These are phyloP conservation scores for Apeltes quadracus DNA, from an alignment of 2,113 vertebrate genomes.

Conservation along the genomic window DNA sequence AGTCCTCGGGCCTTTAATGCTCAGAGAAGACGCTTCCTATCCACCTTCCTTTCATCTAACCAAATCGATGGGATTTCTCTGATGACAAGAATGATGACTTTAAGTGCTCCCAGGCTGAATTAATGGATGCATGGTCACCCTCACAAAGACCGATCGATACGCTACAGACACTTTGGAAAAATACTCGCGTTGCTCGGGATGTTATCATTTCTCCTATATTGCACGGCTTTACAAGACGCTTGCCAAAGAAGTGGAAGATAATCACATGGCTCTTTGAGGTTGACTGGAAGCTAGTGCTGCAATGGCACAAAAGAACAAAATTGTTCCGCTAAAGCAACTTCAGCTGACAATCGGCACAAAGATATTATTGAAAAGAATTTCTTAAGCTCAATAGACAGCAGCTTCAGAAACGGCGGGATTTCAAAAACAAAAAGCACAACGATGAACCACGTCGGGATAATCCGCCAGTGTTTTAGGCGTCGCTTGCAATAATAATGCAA, in stretches of 20 bases:
- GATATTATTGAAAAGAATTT: slow-evolving; percentile 24
- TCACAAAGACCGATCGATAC: slow-evolving; percentile 65
- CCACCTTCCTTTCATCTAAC: slow-evolving; percentile 56
- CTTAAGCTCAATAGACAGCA: slow-evolving; percentile 14
- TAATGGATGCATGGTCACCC: slow-evolving; percentile 37
- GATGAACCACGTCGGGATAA: slow-evolving; percentile 34
- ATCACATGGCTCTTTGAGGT: slow-evolving; percentile 6
- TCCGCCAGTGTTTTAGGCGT: slow-evolving; percentile 32
- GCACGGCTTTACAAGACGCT: slow-evolving; percentile 5
- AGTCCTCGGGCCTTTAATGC: slow-evolving; percentile 54
- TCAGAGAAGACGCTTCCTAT: slow-evolving; percentile 13
- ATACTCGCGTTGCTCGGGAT: slow-evolving; percentile 15
- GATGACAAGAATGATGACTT: slow-evolving; percentile 56
- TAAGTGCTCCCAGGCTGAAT: slow-evolving; percentile 37
- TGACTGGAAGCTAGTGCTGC: not conserved
- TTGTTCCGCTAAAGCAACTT: not conserved
- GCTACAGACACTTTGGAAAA: slow-evolving; percentile 47
- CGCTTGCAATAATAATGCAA: slow-evolving; percentile 39
- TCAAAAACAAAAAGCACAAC: slow-evolving; percentile 20
- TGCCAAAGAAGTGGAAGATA: slow-evolving; percentile 1
- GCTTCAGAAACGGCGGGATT: slow-evolving; percentile 5
- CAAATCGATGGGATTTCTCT: slow-evolving; percentile 60
- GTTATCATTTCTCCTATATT: slow-evolving; percentile 20
- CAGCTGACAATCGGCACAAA: slow-evolving; percentile 34
- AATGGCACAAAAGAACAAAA: slow-evolving; percentile 22